Evolutionary conservation across 2,888 invertebrate genomes (phyloP), one percentile per base, ranked within the genome.

Genomic region (Tupiocoris notatus): DNA sequence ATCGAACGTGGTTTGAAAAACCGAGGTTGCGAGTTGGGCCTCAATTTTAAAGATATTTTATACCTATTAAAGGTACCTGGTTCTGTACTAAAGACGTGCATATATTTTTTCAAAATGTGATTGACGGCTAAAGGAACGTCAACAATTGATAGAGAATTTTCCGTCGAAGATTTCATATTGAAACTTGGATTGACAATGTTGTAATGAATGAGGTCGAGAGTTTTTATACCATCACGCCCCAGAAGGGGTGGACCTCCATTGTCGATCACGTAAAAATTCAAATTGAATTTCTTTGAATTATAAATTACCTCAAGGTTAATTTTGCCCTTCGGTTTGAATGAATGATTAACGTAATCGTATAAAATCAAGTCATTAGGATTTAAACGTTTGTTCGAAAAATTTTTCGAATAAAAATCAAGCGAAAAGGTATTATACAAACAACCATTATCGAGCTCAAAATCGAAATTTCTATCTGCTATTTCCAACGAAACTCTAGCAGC

Each of bases 371-470:
- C 39, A 12, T 39, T 39, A 7, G 39, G 39, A 39, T 59, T 20
- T n/a, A 70, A 22, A 12, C 25, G 9, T 22, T 58, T n/a, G n/a
- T 7, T 17, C 17, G 70, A 58, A 24, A 70, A 70, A 58, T 70
- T 2, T 22, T 70, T 59, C 1, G n/a, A 22, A n/a, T 70, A 59
- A n/a, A 59, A 70, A 6, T 58, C 9, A n/a, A 17, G 58, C 1
- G 70, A 70, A 23, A 70, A 59, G 16, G 59, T 59, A 70, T 70
- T 70, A 23, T 70, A 17, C 2, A 22, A 22, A 18, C 23, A 16
- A 12, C 70, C 70, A n/a, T 58, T 70, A 57, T 70, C 70, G 23
- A 70, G 57, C 22, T 70, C 58, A 24, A 59, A 70, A 16, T 21
- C 23, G 23, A 59, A 59, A 21, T 6, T 58, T 59, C 22, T 3